Evolutionary conservation across 1,140 invertebrate species (phyloP), one percentile per base, ranked within the genome.

Genomic region (Pygmarrhopalites habei): DNA sequence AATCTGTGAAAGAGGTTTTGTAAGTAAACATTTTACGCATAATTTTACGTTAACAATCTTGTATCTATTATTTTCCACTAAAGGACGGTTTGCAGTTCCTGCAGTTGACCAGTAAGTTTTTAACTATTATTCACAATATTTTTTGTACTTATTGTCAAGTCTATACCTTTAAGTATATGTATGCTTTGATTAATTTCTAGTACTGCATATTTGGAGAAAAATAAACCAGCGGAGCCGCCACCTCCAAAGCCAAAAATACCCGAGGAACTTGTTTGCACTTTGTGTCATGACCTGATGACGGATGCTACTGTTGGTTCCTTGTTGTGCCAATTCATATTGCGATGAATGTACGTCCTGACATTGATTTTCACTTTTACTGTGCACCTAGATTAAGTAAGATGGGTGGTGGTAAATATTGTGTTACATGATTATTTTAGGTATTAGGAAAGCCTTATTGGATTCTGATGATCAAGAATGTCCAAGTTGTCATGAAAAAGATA

Each of bases 301-400:
- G 95, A 98, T 79, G 94, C 95, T 58, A 95, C 92, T 98, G 15
- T 87, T 97, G 82, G 94, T 95, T 75, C 91, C 92, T 1, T 98
- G 95, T 74, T 63, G 12, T 77, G 94, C 92, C 19, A 92, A 92
- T 76, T 95, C 92, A 26, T 98, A 95, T 78, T 99, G 95, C 79
- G 95, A 98, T 80, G 94, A 98, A 78, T 98, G 95, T 91, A 83
- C 83, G 86, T 78, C 15, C 30, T 28, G n/a, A n/a, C n/a, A n/a
- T 15, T 51, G 28, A 17, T 32, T 29, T 53, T 29, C 26, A 29
- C n/a, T n/a, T n/a, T n/a, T n/a, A n/a, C n/a, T n/a, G n/a, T n/a
- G n/a, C n/a, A n/a, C n/a, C n/a, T n/a, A n/a, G n/a, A n/a, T n/a
- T n/a, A n/a, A n/a, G n/a, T n/a, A n/a, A n/a, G n/a, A n/a, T n/a